Evolutionary conservation across 1,140 invertebrate species (phyloP).

Genomic region (Apis laboriosa): DNA sequence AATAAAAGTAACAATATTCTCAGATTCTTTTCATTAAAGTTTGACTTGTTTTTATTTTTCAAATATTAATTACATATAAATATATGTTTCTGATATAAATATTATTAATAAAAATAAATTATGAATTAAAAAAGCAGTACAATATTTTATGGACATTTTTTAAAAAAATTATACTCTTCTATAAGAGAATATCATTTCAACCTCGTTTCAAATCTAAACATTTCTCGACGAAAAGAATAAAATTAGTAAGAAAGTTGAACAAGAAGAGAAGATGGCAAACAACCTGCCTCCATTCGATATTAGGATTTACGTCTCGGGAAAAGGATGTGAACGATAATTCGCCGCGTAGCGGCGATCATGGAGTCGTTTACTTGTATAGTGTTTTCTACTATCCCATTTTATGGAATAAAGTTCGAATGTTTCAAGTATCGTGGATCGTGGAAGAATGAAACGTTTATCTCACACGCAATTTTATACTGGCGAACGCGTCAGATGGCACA

Average conservation of each 20-base stretch:
- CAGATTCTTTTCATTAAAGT: too few relatives aligned
- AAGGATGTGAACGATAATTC: slow-evolving; percentile 31
- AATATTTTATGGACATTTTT: too few relatives aligned
- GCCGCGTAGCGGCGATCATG: slow-evolving; percentile 56
- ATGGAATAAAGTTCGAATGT: neutral
- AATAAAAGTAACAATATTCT: too few relatives aligned
- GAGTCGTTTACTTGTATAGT: slow-evolving; percentile 50
- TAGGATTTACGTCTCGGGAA: slow-evolving; percentile 31
- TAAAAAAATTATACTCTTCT: too few relatives aligned
- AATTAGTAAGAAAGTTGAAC: neutral
- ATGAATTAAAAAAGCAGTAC: too few relatives aligned
- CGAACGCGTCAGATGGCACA: slow-evolving; percentile 77
- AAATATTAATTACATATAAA: too few relatives aligned
- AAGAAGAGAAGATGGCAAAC: slow-evolving; percentile 13
- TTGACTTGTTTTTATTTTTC: too few relatives aligned
- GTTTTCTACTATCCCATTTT: neutral
- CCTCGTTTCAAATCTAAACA: neutral
- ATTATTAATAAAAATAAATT: too few relatives aligned
- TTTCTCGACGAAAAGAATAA: too few relatives aligned
- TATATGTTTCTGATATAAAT: too few relatives aligned
- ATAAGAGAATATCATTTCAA: neutral
- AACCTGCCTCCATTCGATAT: slow-evolving; percentile 3
- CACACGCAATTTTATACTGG: slow-evolving; percentile 71
- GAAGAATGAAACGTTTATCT: slow-evolving; percentile 59
- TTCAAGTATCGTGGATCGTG: neutral